Evolutionary conservation across 2,888 invertebrate genomes (phyloP).

Genomic region (Aporophyla nigra): DNA sequence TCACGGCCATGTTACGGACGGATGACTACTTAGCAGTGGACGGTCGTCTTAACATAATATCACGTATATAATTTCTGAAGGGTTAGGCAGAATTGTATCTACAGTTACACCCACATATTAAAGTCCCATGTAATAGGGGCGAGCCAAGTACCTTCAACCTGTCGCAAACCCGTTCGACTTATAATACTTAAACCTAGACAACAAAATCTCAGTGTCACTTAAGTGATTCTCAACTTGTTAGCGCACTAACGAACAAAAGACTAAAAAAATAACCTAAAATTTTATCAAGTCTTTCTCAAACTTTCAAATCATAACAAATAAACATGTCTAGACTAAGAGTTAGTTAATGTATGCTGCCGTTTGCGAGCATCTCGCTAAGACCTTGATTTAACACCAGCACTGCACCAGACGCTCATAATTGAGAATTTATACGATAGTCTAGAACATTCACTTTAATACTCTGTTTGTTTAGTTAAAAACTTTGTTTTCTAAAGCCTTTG

Average conservation of each 20-base stretch:
- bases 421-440: constrained; percentile 25
- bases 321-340: constrained; percentile 22
- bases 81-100: neutral
- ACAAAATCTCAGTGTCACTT: neutral
- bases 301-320: constrained; percentile 4
- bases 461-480: constrained; percentile 9
- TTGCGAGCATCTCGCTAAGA: constrained; percentile 12
- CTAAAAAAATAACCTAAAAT: neutral
- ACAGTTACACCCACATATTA: neutral
- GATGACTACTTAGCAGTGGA: neutral
- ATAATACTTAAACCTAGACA: neutral
- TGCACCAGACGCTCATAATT: constrained; percentile 21
- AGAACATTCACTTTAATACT: constrained; percentile 6
- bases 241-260: neutral
- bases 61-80: too few relatives aligned
- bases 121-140: neutral
- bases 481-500: constrained; percentile 17
- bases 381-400: constrained; percentile 15
- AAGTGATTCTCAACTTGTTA: neutral
- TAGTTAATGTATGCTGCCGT: constrained; percentile 16
- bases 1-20: neutral
- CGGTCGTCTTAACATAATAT: neutral
- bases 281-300: neutral
- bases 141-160: too few relatives aligned
- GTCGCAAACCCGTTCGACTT: neutral